These are phyloP conservation scores for Drosophila birchii DNA, from an alignment of 2,888 invertebrate species.

Conservation along the genomic window DNA sequence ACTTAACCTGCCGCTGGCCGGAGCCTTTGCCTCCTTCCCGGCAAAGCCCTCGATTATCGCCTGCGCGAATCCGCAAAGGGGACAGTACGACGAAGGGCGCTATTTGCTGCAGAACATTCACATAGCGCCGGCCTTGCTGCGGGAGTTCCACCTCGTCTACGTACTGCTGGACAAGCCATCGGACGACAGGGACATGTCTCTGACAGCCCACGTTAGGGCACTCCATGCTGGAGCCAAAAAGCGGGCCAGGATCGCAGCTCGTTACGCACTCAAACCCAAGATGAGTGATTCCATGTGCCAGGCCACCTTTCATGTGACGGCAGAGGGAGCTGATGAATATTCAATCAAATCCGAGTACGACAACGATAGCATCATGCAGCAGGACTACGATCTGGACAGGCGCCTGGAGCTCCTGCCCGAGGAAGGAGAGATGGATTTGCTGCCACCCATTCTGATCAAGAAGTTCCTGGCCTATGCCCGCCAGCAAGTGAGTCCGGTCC, in stretches of 20 bases:
- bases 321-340: not conserved
- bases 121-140: conserved; percentile 93
- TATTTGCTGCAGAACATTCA: conserved; percentile 95
- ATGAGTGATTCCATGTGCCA: conserved; percentile 81
- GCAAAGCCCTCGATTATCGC: conserved; percentile 94
- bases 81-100: conserved; percentile 94
- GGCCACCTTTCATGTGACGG: conserved; percentile 12
- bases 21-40: conserved; percentile 92
- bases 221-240: conserved; percentile 87
- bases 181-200: conserved; percentile 85
- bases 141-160: conserved; percentile 96
- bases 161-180: conserved; percentile 93
- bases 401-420: conserved; percentile 79
- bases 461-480: conserved; percentile 97
- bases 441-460: conserved; percentile 91
- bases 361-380: conserved; percentile 64
- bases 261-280: conserved; percentile 83
- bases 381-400: conserved; percentile 83
- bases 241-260: conserved; percentile 65
- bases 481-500: conserved; percentile 92
- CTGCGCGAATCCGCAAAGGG: conserved; percentile 96
- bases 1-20: conserved; percentile 96
- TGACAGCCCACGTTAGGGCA: conserved; percentile 90
- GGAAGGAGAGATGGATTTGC: conserved; percentile 88
- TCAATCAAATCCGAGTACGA: conserved; percentile 18